Percentiles rank a stretch among this genome's conserved stretches.
Conservation (phyloP, 2,113 vertebrate species). For the Theristicus caerulescens region DNA sequence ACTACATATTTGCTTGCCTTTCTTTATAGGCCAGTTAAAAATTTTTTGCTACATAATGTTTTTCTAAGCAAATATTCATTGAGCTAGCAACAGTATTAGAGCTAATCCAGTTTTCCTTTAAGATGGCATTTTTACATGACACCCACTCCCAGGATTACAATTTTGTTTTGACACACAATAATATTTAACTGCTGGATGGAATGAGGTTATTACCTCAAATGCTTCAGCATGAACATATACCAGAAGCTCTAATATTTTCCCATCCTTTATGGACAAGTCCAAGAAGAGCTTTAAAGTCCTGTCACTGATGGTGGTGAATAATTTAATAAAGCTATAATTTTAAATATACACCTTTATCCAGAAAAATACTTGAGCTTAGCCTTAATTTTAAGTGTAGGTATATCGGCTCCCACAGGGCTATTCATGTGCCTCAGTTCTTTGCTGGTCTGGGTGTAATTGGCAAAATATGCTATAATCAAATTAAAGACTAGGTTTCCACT, state of each 20-base stretch:
- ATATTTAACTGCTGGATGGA: constrained; percentile 46
- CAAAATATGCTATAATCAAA: background rate
- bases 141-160: constrained; percentile 28
- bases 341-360: background rate
- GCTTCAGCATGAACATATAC: background rate
- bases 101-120: constrained; percentile 53
- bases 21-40: background rate
- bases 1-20: background rate
- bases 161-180: constrained; percentile 65
- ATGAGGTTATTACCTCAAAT: constrained; percentile 50
- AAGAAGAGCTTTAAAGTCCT: background rate
- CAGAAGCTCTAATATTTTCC: background rate
- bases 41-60: background rate
- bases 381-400: background rate
- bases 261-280: background rate
- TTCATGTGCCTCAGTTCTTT: background rate
- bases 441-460: background rate
- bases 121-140: constrained; percentile 35
- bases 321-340: constrained; percentile 6
- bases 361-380: background rate
- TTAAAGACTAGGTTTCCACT: background rate
- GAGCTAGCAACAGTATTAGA: constrained; percentile 45
- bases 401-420: background rate
- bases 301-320: background rate
- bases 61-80: constrained; percentile 41